A percentile compares a stretch with the other conserved stretches of the same genome.
These are phyloP conservation scores for Sinella curviseta DNA, from an alignment of 1,140 invertebrate species.

Conservation along the genomic window DNA sequence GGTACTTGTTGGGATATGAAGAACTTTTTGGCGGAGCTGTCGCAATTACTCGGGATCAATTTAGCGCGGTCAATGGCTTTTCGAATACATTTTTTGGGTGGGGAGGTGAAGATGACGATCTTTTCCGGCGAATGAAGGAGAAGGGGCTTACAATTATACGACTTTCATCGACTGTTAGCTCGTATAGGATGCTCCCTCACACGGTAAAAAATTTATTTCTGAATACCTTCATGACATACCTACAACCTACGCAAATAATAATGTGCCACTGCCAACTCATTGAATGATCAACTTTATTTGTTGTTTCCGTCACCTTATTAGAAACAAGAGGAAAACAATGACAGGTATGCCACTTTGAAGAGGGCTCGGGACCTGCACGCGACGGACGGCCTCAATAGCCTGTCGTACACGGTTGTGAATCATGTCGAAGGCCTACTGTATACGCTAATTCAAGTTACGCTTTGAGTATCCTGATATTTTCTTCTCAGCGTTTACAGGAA, in stretches of 20 bases:
- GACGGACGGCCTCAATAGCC: constrained; percentile 69
- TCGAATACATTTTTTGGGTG: constrained; percentile 86
- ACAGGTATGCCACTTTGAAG: constrained; percentile 63
- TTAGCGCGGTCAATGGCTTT: constrained; percentile 80
- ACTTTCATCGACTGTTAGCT: constrained; percentile 63
- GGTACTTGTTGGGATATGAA: constrained; percentile 72
- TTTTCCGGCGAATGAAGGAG: constrained; percentile 65
- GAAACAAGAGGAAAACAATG: constrained; percentile 61
- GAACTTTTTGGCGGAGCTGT: constrained; percentile 76
- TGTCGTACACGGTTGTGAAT: constrained; percentile 61
- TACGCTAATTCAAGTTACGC: constrained; percentile 36
- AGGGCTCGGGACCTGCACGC: constrained; percentile 61
- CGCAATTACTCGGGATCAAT: constrained; percentile 67
- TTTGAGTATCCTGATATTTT: too few species aligned
- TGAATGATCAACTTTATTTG: too few species aligned
- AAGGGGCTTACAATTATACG: constrained; percentile 64
- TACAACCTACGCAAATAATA: too few species aligned
- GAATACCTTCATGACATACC: too few species aligned
- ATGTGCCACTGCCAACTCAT: too few species aligned
- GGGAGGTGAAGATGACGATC: constrained; percentile 89
- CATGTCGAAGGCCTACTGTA: constrained; percentile 30
- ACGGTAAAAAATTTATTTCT: constrained; percentile 55
- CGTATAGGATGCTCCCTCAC: constrained; percentile 75
- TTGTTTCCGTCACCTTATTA: too few species aligned
- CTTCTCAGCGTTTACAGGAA: too few species aligned